Base-by-base conservation (phyloP, 2,888 invertebrate genomes). In the Hofmannophila pseudospretella region DNA sequence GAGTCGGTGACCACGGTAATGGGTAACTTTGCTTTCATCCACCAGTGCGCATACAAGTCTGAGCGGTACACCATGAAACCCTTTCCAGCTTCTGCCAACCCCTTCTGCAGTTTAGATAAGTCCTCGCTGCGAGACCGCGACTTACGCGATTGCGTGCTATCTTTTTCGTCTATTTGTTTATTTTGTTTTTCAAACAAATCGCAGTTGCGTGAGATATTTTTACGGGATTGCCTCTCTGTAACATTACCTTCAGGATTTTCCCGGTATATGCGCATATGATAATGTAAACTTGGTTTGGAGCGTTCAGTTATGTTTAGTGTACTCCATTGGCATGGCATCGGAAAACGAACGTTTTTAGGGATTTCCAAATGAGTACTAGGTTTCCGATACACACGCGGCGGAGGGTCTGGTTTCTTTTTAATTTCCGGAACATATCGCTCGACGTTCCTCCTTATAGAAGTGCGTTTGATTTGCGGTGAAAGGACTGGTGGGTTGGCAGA, bases 1-100 rank as follows among this genome's bases (percentile, higher is more conserved):
- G 88, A 85, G 85, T 86, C 82, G 78, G 73, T 82, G 85, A 87
- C 82, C 76, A 90, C 89, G 58, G 86, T 88, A 52, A 88, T 89
- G 48, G 94, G 94, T 68, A 94, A 89, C 67, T 93, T 92, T 68
- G 94, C 94, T 89, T 96, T 96, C 88, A 95, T 92, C 95, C 95
- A 96, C 96, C 96, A 96, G 86, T 96, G 96, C 47, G 95, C 95
- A 77, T 96, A 96, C 77, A 96, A 88, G 63, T 94, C 95, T 32
- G 95, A 94, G 42, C 92, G 93, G 78, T 92, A 96, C 65, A 92
- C 87, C 74, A 89, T 75, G 53, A 84, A 85, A 44, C 85, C 85
- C 49, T 76, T 69, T 48, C 79, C 74, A 36, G 70, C 65, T 55
- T 76, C 81, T 34, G 71, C 60, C 47, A 79, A 56, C 51, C 74